Percentiles rank a stretch among this genome's conserved stretches.
These are phyloP conservation scores for Eleutherodactylus coqui DNA, from an alignment of 2,797 vertebrate species.

Conservation along the genomic window DNA sequence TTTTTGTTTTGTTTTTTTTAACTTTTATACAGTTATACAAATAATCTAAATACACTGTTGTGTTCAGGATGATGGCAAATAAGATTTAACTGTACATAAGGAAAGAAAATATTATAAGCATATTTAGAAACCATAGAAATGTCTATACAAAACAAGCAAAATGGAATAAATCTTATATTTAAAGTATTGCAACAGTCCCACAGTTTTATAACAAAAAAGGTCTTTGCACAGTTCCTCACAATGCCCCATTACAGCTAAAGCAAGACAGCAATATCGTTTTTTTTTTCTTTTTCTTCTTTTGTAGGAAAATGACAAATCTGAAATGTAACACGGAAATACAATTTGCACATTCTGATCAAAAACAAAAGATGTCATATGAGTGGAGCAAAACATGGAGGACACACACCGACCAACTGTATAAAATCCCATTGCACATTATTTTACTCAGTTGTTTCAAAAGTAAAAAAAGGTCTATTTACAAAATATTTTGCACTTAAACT, in stretches of 20 bases:
- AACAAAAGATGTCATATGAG: conserved; percentile 76
- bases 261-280: conserved; percentile 76
- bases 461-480: conserved; percentile 87
- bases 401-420: conserved; percentile 82
- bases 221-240: conserved; percentile 84
- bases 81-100: conserved; percentile 81
- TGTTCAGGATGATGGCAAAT: conserved; percentile 81
- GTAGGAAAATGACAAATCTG: conserved; percentile 79
- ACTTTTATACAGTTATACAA: conserved; percentile 94
- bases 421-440: conserved; percentile 86
- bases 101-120: conserved; percentile 81
- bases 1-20: conserved; percentile 76
- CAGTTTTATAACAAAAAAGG: conserved; percentile 86
- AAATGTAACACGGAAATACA: conserved; percentile 83
- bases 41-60: conserved; percentile 86
- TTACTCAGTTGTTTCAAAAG: conserved; percentile 85
- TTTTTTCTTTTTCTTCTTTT: conserved; percentile 56
- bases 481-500: conserved; percentile 83
- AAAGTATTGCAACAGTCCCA: conserved; percentile 99
- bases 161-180: conserved; percentile 89
- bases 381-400: conserved; percentile 81
- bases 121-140: conserved; percentile 88
- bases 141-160: conserved; percentile 90
- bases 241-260: conserved; percentile 83
- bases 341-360: conserved; percentile 81